A percentile compares a stretch with the other conserved stretches of the same genome.
phyloP scores from a whole-genome alignment of 2,797 vertebrate genomes.

The Columba guinea region DNA sequence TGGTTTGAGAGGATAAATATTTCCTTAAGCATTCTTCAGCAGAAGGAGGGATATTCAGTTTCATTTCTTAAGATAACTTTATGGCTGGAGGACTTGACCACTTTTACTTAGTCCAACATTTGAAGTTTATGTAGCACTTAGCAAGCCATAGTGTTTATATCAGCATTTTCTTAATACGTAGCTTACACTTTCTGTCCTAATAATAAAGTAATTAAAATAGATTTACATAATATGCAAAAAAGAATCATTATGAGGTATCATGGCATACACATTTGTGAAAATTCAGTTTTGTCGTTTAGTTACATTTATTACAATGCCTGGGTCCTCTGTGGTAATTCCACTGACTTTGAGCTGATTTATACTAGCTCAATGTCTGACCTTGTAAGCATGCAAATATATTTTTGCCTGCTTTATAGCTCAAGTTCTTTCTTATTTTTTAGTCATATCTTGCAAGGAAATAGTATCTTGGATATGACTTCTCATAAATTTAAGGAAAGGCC shows the following conservation, averaged over 20 bases:
- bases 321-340: constrained; percentile 12
- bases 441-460: constrained; percentile 15
- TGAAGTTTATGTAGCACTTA: constrained; percentile 49
- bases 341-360: constrained; percentile 51
- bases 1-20: not conserved
- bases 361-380: constrained; percentile 42
- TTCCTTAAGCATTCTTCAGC: not conserved
- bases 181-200: constrained; percentile 28
- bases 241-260: not conserved
- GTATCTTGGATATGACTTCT: not conserved
- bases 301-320: constrained; percentile 33
- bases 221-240: constrained; percentile 38
- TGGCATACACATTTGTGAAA: constrained; percentile 17
- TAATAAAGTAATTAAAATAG: constrained; percentile 52
- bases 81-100: constrained; percentile 5
- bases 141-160: constrained; percentile 26
- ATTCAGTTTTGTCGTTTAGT: constrained; percentile 41
- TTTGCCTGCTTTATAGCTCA: constrained; percentile 40
- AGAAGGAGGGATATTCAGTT: not conserved
- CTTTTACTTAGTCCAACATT: constrained; percentile 40
- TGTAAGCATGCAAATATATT: constrained; percentile 48
- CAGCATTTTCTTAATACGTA: constrained; percentile 15
- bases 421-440: constrained; percentile 18
- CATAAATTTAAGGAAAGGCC: constrained; percentile 13
- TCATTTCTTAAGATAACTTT: constrained; percentile 9